Conservation (phyloP, 2,797 vertebrate genomes). For the Strix occidentalis region DNA sequence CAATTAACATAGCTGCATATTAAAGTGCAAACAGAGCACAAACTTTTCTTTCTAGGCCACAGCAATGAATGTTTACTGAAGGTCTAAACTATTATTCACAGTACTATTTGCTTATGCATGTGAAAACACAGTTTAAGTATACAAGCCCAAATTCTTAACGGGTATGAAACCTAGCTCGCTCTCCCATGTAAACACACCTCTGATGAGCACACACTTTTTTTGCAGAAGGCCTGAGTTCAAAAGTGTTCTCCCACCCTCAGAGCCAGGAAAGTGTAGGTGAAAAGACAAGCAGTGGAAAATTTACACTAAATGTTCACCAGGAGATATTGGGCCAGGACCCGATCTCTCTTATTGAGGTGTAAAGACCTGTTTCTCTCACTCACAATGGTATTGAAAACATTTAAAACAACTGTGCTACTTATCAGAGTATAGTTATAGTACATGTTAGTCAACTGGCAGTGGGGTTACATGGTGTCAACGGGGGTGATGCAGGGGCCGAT, state of each 20-base stretch:
- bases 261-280: background rate
- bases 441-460: background rate
- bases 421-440: background rate
- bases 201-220: background rate
- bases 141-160: background rate
- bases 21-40: background rate
- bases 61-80: background rate
- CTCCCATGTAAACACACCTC: background rate
- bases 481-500: background rate
- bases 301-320: background rate
- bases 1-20: background rate
- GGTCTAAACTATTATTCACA: background rate
- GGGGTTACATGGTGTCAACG: rapidly evolving
- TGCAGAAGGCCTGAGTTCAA: background rate
- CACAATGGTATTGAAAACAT: background rate
- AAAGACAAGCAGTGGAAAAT: background rate
- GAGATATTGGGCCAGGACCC: background rate
- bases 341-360: background rate
- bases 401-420: background rate
- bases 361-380: background rate
- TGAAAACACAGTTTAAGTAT: background rate
- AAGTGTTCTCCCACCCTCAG: background rate
- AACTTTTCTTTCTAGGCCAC: background rate
- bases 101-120: background rate
- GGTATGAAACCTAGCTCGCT: background rate